A percentile compares a stretch with the other conserved stretches of the same genome.
phyloP scores from a whole-genome alignment of 2,113 vertebrate species.

The Varanus salvator region DNA sequence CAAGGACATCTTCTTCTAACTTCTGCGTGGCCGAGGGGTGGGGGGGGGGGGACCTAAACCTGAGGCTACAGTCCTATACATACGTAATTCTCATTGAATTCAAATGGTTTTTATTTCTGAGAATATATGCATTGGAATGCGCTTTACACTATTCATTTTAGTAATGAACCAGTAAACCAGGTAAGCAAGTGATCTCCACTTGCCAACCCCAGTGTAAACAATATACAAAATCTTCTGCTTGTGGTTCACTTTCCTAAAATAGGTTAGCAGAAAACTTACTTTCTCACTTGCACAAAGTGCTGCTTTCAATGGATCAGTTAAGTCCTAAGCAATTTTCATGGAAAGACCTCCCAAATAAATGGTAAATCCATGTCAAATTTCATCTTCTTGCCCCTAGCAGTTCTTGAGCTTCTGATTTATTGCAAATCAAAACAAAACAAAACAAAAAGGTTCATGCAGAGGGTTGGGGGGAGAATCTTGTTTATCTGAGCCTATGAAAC shows the following conservation, averaged over 20 bases:
- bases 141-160: background rate
- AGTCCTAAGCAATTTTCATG: background rate
- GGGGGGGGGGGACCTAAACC: no score
- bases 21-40: no score
- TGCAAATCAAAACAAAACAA: conserved; percentile 1
- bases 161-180: background rate
- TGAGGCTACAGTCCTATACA: no score
- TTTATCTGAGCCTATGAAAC: background rate
- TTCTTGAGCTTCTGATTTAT: background rate
- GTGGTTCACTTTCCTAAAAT: background rate
- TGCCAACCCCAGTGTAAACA: background rate
- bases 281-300: background rate
- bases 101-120: background rate
- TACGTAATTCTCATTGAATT: no score
- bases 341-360: background rate
- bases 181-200: background rate
- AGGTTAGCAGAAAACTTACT: background rate
- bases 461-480: background rate
- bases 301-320: background rate
- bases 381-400: background rate
- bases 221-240: background rate
- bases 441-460: background rate
- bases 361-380: background rate
- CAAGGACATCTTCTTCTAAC: no score
- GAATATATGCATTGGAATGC: background rate